Evolutionary conservation across 2,113 vertebrate genomes (phyloP).

Genomic region (Oxyruncus cristatus): DNA sequence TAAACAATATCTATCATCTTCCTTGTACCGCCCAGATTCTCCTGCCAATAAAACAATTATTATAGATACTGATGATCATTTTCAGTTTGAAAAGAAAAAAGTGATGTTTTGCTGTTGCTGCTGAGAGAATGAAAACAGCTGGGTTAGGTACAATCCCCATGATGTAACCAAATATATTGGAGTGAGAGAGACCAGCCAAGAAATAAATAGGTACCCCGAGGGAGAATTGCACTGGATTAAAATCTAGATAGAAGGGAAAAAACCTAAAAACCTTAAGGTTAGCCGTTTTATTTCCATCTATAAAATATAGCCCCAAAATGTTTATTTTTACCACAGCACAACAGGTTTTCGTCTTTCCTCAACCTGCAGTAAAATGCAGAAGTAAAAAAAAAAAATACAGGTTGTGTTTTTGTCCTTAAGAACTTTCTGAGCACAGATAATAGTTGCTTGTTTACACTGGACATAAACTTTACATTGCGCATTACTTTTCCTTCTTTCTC

Average conservation of each 20-base stretch:
- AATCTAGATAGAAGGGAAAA: background rate
- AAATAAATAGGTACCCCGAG: background rate
- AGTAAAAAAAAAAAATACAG: background rate
- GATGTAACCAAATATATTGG: background rate
- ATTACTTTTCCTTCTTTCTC: background rate
- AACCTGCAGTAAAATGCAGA: background rate
- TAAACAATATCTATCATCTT: background rate
- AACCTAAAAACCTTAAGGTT: background rate
- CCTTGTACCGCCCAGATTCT: background rate
- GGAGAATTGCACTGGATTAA: background rate
- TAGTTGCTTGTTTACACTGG: background rate
- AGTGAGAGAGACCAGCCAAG: background rate
- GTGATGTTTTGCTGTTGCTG: background rate
- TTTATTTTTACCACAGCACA: background rate
- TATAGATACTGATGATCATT: background rate
- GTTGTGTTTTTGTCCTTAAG: constrained; percentile 34
- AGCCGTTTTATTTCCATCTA: constrained; percentile 25
- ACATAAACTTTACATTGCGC: background rate
- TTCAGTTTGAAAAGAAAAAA: background rate
- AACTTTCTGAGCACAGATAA: background rate
- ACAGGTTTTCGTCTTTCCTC: constrained; percentile 20
- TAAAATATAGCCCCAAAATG: background rate
- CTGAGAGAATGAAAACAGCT: background rate
- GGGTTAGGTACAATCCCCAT: background rate
- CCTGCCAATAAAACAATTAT: background rate